These are phyloP conservation scores for Parauchenoglanis ngamensis DNA, from an alignment of 2,797 vertebrate genomes.

Conservation along the genomic window DNA sequence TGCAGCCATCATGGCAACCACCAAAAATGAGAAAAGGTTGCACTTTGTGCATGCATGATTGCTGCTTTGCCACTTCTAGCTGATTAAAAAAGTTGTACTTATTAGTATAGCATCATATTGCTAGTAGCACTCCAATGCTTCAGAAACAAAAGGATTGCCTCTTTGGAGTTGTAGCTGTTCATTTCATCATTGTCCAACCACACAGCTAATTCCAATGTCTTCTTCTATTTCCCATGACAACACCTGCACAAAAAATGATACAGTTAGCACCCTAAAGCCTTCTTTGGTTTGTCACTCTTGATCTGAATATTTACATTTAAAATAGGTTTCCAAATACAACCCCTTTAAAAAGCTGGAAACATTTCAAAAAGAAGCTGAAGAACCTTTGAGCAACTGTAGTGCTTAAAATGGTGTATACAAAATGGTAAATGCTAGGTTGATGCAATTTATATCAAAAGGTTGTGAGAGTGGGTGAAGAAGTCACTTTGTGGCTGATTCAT, in stretches of 20 bases:
- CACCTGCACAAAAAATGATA: neutral
- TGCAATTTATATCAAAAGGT: neutral
- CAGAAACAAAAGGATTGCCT: neutral
- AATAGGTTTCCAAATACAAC: neutral
- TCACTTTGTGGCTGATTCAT: neutral
- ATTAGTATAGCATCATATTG: neutral
- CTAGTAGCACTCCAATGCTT: neutral
- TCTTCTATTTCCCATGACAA: neutral
- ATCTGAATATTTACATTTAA: neutral
- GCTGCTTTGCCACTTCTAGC: neutral
- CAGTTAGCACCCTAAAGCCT: neutral
- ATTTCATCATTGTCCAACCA: neutral
- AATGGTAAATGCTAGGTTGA: neutral
- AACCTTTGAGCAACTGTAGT: too few species aligned
- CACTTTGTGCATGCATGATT: neutral
- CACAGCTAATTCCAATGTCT: neutral
- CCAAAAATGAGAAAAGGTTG: neutral
- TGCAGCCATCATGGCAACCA: neutral
- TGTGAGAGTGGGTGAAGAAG: neutral
- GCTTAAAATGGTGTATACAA: neutral
- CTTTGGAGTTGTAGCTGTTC: neutral
- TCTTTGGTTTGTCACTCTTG: neutral
- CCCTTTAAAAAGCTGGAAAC: neutral
- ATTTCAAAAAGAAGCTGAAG: neutral
- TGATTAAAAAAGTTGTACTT: neutral